Percentiles rank a stretch among this genome's conserved stretches.
Evolutionary conservation across 2,113 vertebrate genomes (phyloP).

Genomic region (Corythaeola cristata): DNA sequence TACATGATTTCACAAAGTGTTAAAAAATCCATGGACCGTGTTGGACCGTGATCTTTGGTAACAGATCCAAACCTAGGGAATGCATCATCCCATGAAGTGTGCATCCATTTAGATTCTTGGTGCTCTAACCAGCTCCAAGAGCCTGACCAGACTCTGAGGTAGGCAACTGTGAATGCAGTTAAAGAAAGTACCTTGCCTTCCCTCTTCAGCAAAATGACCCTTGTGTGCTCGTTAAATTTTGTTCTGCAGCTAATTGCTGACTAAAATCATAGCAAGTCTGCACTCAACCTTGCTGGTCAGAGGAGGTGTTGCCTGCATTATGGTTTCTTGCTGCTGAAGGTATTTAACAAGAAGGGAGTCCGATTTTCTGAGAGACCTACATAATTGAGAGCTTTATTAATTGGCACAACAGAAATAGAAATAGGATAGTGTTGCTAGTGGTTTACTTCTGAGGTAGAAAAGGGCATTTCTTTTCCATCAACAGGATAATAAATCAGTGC

Average conservation of each 20-base stretch:
- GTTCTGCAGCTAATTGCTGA: conserved; percentile 26
- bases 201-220: not conserved
- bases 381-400: not conserved
- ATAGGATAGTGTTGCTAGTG: not conserved
- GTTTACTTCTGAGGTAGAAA: not conserved
- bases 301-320: not conserved
- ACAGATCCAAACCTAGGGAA: not conserved
- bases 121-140: not conserved
- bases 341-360: conserved; percentile 27
- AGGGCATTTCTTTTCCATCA: not conserved
- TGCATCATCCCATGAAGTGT: fast-evolving
- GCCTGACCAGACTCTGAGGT: not conserved
- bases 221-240: not conserved
- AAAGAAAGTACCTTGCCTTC: not conserved
- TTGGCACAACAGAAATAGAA: not conserved
- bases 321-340: not conserved
- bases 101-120: not conserved
- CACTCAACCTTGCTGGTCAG: not conserved
- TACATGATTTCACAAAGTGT: not conserved
- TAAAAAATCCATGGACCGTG: not conserved
- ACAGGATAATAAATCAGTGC: not conserved
- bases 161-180: not conserved
- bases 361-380: not conserved
- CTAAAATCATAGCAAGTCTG: not conserved
- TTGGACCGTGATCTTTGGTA: not conserved